phyloP scores from a whole-genome alignment of 2,888 invertebrate genomes.

The Leptinotarsa tumamoca region DNA sequence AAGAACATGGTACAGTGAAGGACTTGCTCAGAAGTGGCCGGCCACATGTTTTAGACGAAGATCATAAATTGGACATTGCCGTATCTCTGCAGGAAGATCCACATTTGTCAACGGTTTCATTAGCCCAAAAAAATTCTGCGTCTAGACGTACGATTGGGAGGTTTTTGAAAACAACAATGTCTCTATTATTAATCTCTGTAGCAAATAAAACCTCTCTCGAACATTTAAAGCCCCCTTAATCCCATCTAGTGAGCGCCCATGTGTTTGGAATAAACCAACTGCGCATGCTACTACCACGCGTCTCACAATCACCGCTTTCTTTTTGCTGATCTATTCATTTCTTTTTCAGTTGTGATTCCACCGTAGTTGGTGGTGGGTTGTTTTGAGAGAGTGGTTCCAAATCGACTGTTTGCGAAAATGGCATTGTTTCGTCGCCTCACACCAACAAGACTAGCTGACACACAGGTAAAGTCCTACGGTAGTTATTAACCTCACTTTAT shows the following conservation, averaged over 20 bases:
- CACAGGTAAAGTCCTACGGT: constrained; percentile 67
- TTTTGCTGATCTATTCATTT: constrained; percentile 14
- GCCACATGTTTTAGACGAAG: too few relatives aligned
- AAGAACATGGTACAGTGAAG: too few relatives aligned
- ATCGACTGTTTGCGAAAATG: constrained; percentile 65
- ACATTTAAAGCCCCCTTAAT: neutral
- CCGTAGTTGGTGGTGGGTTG: constrained; percentile 36
- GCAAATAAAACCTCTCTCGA: too few relatives aligned
- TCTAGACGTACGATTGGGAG: too few relatives aligned
- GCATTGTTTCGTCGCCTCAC: constrained; percentile 75
- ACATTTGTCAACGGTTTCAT: too few relatives aligned
- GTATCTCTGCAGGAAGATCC: too few relatives aligned
- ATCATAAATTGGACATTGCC: too few relatives aligned
- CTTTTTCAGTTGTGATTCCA: constrained; percentile 31
- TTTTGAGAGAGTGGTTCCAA: constrained; percentile 33
- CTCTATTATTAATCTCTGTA: too few relatives aligned
- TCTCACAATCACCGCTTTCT: neutral
- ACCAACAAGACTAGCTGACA: constrained; percentile 72
- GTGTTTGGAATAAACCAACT: neutral
- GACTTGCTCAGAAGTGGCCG: too few relatives aligned
- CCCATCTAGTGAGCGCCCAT: neutral
- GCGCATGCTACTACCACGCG: neutral
- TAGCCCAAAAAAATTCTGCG: too few relatives aligned
- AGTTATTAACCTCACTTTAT: neutral
- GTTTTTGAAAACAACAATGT: too few relatives aligned